Conservation (phyloP, 2,888 invertebrate genomes). For the Tenodera sinensis region DNA sequence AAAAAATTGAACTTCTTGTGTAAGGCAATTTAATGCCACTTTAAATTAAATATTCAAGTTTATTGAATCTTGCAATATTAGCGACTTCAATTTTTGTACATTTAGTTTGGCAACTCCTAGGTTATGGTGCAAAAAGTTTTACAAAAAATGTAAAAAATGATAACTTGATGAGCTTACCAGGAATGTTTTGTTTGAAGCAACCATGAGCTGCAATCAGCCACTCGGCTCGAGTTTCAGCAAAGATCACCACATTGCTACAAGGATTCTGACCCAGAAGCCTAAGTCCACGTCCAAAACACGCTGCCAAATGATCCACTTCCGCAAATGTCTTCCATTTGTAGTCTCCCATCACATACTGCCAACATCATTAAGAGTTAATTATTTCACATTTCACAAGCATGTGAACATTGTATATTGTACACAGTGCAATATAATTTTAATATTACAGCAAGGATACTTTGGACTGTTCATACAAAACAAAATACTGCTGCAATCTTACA, state of each 20-base stretch:
- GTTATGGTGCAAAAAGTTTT: no score
- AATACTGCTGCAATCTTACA: no score
- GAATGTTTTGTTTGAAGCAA: slow-evolving; percentile 90
- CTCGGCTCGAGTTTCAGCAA: slow-evolving; percentile 96
- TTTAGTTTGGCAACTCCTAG: no score
- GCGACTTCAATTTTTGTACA: no score
- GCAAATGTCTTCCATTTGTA: slow-evolving; percentile 86
- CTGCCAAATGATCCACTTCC: slow-evolving; percentile 72
- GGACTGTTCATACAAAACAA: no score
- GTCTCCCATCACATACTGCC: slow-evolving; percentile 84
- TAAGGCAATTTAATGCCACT: no score
- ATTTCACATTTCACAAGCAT: background rate
- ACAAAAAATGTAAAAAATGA: no score
- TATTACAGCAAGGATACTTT: no score
- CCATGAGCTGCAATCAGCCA: slow-evolving; percentile 98
- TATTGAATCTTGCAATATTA: no score
- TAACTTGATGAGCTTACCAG: slow-evolving; percentile 59
- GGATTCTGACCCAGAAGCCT: slow-evolving; percentile 72
- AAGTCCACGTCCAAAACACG: slow-evolving; percentile 80
- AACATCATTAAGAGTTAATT: slow-evolving; percentile 36
- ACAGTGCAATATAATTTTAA: no score
- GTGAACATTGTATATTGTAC: background rate
- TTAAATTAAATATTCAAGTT: no score
- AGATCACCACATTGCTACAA: slow-evolving; percentile 79
- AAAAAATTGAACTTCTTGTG: no score